A percentile compares a stretch with the other conserved stretches of the same genome.
Conservation (phyloP, 2,888 invertebrate genomes). For the Cephus pygmeus region DNA sequence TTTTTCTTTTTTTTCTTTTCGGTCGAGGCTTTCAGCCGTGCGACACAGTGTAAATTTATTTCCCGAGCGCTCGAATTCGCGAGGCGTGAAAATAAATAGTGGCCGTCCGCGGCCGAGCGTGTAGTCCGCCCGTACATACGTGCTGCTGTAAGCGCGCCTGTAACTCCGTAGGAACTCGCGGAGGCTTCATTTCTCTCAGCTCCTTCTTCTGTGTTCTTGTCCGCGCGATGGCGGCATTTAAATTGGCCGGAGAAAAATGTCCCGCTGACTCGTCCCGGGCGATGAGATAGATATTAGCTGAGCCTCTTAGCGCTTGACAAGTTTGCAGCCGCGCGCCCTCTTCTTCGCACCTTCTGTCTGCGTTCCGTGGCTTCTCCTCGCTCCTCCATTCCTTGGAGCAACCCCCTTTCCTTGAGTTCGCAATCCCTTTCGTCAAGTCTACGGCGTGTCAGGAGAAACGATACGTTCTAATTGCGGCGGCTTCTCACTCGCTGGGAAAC, state of each 20-base stretch:
- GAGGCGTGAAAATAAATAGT: constrained; percentile 19
- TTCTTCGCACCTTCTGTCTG: too few species aligned
- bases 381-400: too few species aligned
- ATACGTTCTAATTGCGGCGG: too few species aligned
- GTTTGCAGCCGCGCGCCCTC: too few species aligned
- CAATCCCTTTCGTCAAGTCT: too few species aligned
- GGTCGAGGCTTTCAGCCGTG: constrained; percentile 34
- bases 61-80: constrained; percentile 33
- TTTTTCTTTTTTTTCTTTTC: constrained; percentile 51
- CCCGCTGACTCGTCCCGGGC: background rate
- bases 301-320: constrained; percentile 4
- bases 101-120: background rate
- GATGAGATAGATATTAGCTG: constrained; percentile 27
- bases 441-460: too few species aligned
- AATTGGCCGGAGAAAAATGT: constrained; percentile 43
- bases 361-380: too few species aligned
- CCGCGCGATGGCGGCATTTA: constrained; percentile 25
- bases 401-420: too few species aligned
- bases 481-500: too few species aligned
- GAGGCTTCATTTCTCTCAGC: too few species aligned
- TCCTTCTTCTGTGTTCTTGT: too few species aligned
- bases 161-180: background rate
- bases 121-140: background rate
- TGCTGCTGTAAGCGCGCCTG: background rate
- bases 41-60: constrained; percentile 53